Evolutionary conservation across 35 echinoderm and acorn worm species (phyloP).

Genomic region (Lytechinus variegatus): DNA sequence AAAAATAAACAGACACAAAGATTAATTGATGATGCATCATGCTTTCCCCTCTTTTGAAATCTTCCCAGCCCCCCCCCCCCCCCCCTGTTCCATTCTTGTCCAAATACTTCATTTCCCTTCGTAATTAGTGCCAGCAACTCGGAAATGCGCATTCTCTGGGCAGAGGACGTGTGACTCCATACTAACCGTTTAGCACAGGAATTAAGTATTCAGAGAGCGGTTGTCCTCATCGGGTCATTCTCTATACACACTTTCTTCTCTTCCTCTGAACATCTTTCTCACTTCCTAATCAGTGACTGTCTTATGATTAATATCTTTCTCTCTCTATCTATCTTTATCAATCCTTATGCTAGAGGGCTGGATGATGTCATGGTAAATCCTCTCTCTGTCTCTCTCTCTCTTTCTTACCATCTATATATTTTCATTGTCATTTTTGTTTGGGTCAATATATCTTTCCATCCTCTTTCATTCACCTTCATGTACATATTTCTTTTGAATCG

Average conservation of each 20-base stretch:
- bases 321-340: neutral
- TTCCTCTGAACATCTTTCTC: neutral
- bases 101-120: slow-evolving; percentile 51
- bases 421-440: no score
- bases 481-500: neutral
- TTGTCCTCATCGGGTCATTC: slow-evolving; percentile 44
- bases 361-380: neutral
- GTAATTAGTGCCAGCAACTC: slow-evolving; percentile 40
- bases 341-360: neutral
- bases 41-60: neutral
- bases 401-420: neutral
- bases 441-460: neutral
- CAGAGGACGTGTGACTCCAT: slow-evolving; percentile 44
- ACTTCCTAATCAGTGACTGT: neutral
- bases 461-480: neutral
- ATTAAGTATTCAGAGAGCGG: neutral
- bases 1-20: slow-evolving; percentile 14
- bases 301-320: neutral
- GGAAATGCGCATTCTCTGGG: slow-evolving; percentile 43
- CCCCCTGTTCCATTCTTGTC: neutral
- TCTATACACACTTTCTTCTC: neutral
- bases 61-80: neutral
- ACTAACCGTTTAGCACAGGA: slow-evolving; percentile 37
- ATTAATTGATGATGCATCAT: slow-evolving; percentile 40
- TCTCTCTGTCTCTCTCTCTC: neutral